Conservation (phyloP, 2,888 invertebrate species). For the Drosophila percnosoma region DNA sequence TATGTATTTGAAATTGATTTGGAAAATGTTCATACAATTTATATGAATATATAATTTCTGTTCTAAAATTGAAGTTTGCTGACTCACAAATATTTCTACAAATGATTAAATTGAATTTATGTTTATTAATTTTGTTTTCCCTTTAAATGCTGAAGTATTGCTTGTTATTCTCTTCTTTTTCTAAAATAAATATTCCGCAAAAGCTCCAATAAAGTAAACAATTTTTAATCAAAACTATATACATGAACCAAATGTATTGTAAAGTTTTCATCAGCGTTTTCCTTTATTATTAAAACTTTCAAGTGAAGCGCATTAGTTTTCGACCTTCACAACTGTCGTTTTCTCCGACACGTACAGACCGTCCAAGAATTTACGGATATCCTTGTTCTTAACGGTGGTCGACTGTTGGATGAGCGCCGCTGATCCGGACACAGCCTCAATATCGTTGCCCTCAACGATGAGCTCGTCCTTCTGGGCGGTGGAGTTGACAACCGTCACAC, state of each 20-base stretch:
- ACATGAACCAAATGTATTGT: constrained; percentile 29
- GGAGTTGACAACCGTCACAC: constrained; percentile 97
- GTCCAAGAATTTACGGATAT: constrained; percentile 99
- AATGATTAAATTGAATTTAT: background rate
- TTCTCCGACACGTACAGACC: constrained; percentile 99
- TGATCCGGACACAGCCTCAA: constrained; percentile 99
- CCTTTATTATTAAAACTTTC: constrained; percentile 70
- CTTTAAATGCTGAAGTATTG: background rate
- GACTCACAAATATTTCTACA: background rate
- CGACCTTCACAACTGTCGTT: constrained; percentile 94
- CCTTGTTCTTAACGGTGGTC: constrained; percentile 99
- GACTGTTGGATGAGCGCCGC: constrained; percentile 99
- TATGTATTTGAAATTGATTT: constrained; percentile 3
- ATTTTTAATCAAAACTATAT: constrained; percentile 12
- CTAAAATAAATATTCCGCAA: background rate
- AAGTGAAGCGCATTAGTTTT: constrained; percentile 83
- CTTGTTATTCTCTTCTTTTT: background rate
- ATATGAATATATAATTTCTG: background rate
- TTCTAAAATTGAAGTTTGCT: background rate
- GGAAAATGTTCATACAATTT: background rate
- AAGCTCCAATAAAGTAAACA: background rate
- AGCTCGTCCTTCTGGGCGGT: constrained; percentile 98
- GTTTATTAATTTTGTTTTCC: background rate
- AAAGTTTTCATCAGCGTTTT: constrained; percentile 65
- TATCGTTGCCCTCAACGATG: constrained; percentile 96